Conservation (phyloP, 2,888 invertebrate genomes). For the Mellilla xanthometata region DNA sequence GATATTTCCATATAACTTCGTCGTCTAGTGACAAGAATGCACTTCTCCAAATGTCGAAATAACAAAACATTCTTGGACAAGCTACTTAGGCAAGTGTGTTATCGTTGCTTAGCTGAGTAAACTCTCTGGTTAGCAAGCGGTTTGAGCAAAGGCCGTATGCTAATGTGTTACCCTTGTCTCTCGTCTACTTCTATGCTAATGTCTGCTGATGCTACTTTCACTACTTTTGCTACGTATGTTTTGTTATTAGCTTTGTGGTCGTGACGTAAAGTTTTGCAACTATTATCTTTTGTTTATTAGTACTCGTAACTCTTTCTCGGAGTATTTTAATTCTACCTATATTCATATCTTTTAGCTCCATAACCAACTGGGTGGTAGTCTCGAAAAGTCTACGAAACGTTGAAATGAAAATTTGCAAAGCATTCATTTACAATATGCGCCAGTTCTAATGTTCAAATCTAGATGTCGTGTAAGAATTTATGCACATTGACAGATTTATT, state of each 20-base stretch:
- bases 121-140: constrained; percentile 25
- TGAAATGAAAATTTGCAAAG: too few relatives aligned
- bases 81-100: constrained; percentile 8
- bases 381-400: too few relatives aligned
- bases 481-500: too few relatives aligned
- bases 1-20: neutral
- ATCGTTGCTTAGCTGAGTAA: constrained; percentile 30
- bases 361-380: too few relatives aligned
- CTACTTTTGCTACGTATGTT: constrained; percentile 12
- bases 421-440: too few relatives aligned
- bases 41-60: constrained; percentile 6
- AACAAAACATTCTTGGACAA: neutral
- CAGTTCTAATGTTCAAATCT: too few relatives aligned
- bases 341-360: too few relatives aligned
- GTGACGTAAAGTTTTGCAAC: neutral
- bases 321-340: too few relatives aligned
- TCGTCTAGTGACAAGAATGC: neutral
- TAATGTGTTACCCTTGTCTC: constrained; percentile 56
- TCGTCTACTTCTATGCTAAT: constrained; percentile 48
- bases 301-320: too few relatives aligned
- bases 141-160: constrained; percentile 63
- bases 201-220: constrained; percentile 61
- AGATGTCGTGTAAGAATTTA: too few relatives aligned
- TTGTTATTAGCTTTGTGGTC: neutral
- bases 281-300: too few relatives aligned